phyloP scores from a whole-genome alignment of 2,113 vertebrate species.

The Cercocebus atys region DNA sequence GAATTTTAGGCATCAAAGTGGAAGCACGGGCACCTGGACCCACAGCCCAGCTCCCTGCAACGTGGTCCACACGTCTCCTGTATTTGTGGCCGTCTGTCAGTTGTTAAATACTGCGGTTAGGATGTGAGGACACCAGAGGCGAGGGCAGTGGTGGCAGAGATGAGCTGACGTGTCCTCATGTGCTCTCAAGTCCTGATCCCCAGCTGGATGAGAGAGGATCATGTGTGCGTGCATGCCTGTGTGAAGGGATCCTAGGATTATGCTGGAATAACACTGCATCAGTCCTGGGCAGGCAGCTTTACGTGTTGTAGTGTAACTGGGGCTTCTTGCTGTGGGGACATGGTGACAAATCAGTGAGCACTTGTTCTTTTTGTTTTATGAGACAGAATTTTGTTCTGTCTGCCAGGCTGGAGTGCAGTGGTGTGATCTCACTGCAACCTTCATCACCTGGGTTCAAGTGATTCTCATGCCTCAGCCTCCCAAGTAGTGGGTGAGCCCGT shows the following conservation, averaged over 20 bases:
- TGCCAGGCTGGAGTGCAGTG: too few relatives aligned
- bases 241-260: neutral
- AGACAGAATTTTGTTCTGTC: too few relatives aligned
- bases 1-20: neutral
- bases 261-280: neutral
- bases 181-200: neutral
- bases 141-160: neutral
- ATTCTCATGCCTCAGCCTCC: too few relatives aligned
- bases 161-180: neutral
- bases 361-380: neutral
- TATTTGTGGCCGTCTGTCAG: neutral
- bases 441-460: too few relatives aligned
- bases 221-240: too few relatives aligned
- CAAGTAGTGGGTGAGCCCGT: too few relatives aligned
- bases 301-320: fast-evolving
- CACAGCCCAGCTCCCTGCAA: neutral
- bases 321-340: neutral
- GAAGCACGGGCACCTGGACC: fast-evolving
- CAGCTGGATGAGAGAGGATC: neutral
- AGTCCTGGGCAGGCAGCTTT: neutral
- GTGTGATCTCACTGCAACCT: too few relatives aligned
- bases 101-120: neutral
- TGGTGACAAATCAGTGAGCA: neutral
- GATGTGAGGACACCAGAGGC: neutral
- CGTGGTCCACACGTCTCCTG: fast-evolving